Evolutionary conservation across 2,888 invertebrate species (phyloP), one percentile per base, ranked within the genome.

Genomic region (Polyommatus icarus): DNA sequence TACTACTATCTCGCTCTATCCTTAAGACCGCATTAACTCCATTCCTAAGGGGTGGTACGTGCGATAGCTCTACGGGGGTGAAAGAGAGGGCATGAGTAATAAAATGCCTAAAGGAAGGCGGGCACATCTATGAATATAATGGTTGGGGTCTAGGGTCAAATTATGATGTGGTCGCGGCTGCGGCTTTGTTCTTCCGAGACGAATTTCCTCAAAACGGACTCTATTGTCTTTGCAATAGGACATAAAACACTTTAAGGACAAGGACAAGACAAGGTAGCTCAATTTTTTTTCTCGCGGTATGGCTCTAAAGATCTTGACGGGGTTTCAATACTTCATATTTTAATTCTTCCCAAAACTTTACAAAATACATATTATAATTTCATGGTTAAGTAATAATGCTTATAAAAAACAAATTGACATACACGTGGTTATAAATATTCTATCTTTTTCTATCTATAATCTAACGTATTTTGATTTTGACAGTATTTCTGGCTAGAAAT

Each of bases 21-120:
- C 83, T 86, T 82, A 80, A 84, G 84, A 82, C 80, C 84, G 82
- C 83, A 80, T 82, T 84, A 82, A 82, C 83, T 82, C 84, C 83
- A 85, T 84, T 84, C 83, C 80, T 54, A 83, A 85, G 86, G 86
- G 83, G 83, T 84, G 84, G 82, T 79, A 79, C 82, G 77, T 82
- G 85, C 85, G 84, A 88, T 88, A 88, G 90, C 83, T 83, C 81
- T 82, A 84, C 83, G 82, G 84, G 87, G 87, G 85, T 85, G 86
- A 82, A 81, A 80, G 78, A 81, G 82, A 83, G 83, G 84, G 85
- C 86, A 87, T 87, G 86, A 84, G 86, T 84, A 80, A 88, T 91
- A 90, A 92, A 91, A 91, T 88, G 91, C 92, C 92, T 92, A 91
- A 87, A 84, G 83, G 85, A 78, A 79, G 79, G 77, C 78, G 78